Evolutionary conservation across 2,888 invertebrate species (phyloP).

Genomic region (Pimpla rufipes): DNA sequence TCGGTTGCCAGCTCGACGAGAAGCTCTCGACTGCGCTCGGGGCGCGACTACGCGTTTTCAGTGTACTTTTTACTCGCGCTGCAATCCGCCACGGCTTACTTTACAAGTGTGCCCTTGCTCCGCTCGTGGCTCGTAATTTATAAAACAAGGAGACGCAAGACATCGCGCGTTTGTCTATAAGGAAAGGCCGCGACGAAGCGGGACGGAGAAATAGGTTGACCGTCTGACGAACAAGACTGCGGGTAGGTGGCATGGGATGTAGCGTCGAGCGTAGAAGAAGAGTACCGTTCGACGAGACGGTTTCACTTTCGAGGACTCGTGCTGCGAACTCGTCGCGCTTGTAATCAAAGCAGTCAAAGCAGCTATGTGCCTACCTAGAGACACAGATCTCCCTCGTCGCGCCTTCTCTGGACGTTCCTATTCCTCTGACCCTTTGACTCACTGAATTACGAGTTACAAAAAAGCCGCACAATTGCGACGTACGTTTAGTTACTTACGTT

Average conservation of each 20-base stretch:
- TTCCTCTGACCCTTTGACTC: conserved; percentile 15
- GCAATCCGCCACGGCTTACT: conserved; percentile 53
- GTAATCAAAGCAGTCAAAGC: conserved; percentile 5
- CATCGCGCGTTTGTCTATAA: conserved; percentile 32
- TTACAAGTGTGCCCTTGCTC: conserved; percentile 34
- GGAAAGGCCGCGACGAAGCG: neutral
- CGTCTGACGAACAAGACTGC: conserved; percentile 14
- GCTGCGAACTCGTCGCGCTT: conserved; percentile 50
- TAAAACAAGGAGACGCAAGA: conserved; percentile 71
- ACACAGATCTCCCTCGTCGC: conserved; percentile 52
- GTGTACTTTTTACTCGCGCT: conserved; percentile 48
- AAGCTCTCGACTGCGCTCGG: conserved; percentile 9
- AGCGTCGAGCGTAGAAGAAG: conserved; percentile 7
- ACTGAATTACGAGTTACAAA: neutral
- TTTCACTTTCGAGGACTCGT: conserved; percentile 78
- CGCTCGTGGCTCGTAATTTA: conserved; percentile 73
- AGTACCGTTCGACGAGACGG: conserved; percentile 75
- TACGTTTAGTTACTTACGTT: neutral
- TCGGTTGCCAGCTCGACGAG: conserved; percentile 35
- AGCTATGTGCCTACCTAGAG: conserved; percentile 9
- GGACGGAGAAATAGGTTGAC: conserved; percentile 11
- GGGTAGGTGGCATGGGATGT: conserved; percentile 2
- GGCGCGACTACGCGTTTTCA: conserved; percentile 50
- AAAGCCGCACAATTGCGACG: neutral
- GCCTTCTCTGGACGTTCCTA: conserved; percentile 36